phyloP scores from a whole-genome alignment of 2,888 invertebrate genomes.

The Zygothrica quintamaculata region DNA sequence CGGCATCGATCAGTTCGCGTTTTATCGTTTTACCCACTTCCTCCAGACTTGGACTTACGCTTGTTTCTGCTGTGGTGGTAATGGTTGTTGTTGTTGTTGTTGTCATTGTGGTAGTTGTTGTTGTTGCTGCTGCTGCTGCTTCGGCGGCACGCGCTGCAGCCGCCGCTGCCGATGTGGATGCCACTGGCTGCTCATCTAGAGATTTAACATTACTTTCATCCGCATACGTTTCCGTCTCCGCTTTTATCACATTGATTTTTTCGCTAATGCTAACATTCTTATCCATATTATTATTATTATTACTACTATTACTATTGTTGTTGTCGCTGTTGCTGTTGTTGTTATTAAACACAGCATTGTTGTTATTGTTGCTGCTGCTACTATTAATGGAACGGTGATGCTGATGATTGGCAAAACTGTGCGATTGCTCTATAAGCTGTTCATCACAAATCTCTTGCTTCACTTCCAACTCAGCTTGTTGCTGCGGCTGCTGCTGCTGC shows the following conservation, averaged over 20 bases:
- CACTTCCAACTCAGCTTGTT: slow-evolving; percentile 61
- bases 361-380: slow-evolving; percentile 45
- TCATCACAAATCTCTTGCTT: slow-evolving; percentile 47
- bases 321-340: slow-evolving; percentile 65
- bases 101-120: slow-evolving; percentile 25
- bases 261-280: slow-evolving; percentile 83
- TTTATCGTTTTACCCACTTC: slow-evolving; percentile 78
- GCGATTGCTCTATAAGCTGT: slow-evolving; percentile 57
- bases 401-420: slow-evolving; percentile 66
- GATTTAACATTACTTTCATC: slow-evolving; percentile 37
- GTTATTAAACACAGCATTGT: slow-evolving; percentile 75
- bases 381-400: slow-evolving; percentile 74
- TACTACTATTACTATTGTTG: slow-evolving; percentile 75
- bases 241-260: slow-evolving; percentile 85
- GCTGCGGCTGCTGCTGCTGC: slow-evolving; percentile 30
- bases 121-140: slow-evolving; percentile 60
- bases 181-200: slow-evolving; percentile 64
- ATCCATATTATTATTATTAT: slow-evolving; percentile 78
- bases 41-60: slow-evolving; percentile 37
- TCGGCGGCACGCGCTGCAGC: slow-evolving; percentile 62
- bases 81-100: slow-evolving; percentile 12
- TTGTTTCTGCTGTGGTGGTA: slow-evolving; percentile 9
- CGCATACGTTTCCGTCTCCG: slow-evolving; percentile 70
- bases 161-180: slow-evolving; percentile 68
- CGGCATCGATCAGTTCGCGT: slow-evolving; percentile 81